A percentile compares a stretch with the other conserved stretches of the same genome.
Conservation (phyloP, 2,888 invertebrate genomes). For the Tetrapedia diversipes region DNA sequence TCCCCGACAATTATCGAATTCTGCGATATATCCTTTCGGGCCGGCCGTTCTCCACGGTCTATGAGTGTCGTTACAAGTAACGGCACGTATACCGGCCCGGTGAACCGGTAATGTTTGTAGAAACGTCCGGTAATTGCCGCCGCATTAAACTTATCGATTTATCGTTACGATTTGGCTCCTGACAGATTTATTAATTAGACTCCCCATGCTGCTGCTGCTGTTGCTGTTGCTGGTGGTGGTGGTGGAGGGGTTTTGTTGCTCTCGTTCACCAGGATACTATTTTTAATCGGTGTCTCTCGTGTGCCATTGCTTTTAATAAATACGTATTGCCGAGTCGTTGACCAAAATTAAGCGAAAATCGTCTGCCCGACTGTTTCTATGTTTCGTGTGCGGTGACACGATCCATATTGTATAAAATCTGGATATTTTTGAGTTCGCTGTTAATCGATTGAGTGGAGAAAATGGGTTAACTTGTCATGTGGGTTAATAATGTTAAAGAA, state of each 20-base stretch:
- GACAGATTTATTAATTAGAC: conserved; percentile 56
- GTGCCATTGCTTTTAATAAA: neutral
- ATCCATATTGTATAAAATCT: too few relatives aligned
- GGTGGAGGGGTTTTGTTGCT: too few relatives aligned
- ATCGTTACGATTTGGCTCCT: conserved; percentile 43
- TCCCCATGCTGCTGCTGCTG: neutral
- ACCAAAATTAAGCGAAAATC: too few relatives aligned
- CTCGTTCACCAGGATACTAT: neutral
- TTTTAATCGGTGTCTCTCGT: neutral
- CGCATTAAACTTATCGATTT: conserved; percentile 48
- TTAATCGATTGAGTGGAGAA: too few relatives aligned
- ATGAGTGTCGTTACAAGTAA: conserved; percentile 56
- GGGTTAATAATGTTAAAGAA: too few relatives aligned
- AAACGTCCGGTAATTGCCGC: conserved; percentile 50
- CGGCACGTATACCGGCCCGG: conserved; percentile 55
- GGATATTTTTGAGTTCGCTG: too few relatives aligned
- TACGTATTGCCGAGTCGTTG: neutral
- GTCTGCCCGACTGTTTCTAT: too few relatives aligned
- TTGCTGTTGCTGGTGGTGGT: too few relatives aligned
- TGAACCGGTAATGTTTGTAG: conserved; percentile 53
- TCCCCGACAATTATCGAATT: conserved; percentile 70
- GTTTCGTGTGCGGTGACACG: too few relatives aligned
- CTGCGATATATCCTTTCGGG: conserved; percentile 68
- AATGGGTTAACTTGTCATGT: too few relatives aligned
- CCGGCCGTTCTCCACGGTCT: conserved; percentile 42